Conservation (phyloP, 2,797 vertebrate genomes). For the Apogon hyalosoma region DNA sequence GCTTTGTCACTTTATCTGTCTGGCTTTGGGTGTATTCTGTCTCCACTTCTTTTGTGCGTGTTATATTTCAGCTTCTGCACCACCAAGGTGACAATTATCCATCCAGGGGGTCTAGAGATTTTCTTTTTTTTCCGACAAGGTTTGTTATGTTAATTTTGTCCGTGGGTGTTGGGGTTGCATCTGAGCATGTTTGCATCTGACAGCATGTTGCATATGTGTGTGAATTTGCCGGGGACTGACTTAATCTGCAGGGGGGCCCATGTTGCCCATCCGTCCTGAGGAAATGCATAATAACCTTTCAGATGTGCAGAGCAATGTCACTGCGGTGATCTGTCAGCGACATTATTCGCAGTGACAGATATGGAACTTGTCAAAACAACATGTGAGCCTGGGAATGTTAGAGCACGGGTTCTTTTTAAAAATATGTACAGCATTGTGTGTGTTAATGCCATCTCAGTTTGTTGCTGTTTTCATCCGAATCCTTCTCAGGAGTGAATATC, state of each 20-base stretch:
- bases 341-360: slow-evolving; percentile 69
- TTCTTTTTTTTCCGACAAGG: slow-evolving; percentile 12
- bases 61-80: slow-evolving; percentile 35
- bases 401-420: slow-evolving; percentile 24
- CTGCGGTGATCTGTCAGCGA: slow-evolving; percentile 55
- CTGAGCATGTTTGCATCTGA: slow-evolving; percentile 40
- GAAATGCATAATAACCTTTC: slow-evolving; percentile 72
- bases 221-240: slow-evolving; percentile 41
- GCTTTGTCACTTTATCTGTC: slow-evolving; percentile 50
- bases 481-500: slow-evolving; percentile 20
- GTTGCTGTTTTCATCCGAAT: slow-evolving; percentile 15
- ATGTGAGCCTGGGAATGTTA: slow-evolving; percentile 25
- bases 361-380: slow-evolving; percentile 66
- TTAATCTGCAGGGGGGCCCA: slow-evolving; percentile 39
- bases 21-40: slow-evolving; percentile 28
- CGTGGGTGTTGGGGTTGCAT: slow-evolving; percentile 35
- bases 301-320: slow-evolving; percentile 66
- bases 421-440: slow-evolving; percentile 5
- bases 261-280: slow-evolving; percentile 55
- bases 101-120: slow-evolving; percentile 26
- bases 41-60: slow-evolving; percentile 10
- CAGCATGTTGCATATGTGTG: slow-evolving; percentile 18
- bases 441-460: slow-evolving; percentile 14
- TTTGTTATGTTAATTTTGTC: slow-evolving; percentile 65
- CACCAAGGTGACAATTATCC: slow-evolving; percentile 50